A percentile compares a stretch with the other conserved stretches of the same genome.
phyloP scores from a whole-genome alignment of 2,888 invertebrate genomes.

The Philaethria dido region DNA sequence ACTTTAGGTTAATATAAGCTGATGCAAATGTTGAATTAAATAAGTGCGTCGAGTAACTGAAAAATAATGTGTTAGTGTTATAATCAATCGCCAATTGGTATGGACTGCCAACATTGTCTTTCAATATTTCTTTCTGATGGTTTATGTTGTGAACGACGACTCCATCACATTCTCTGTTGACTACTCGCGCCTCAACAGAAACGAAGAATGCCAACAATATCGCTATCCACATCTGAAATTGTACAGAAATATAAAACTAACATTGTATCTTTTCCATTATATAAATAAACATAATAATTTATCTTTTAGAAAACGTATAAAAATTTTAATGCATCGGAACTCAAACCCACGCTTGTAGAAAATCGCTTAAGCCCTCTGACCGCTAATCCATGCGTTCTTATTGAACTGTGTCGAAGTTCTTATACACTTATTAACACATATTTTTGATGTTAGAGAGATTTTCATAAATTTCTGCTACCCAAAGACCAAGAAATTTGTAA shows the following conservation, averaged over 20 bases:
- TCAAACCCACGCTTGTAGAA: background rate
- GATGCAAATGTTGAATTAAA: conserved; percentile 51
- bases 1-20: conserved; percentile 61
- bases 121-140: conserved; percentile 53
- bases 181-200: conserved; percentile 35
- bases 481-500: too few relatives aligned
- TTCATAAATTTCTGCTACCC: too few relatives aligned
- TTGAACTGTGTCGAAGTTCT: too few relatives aligned
- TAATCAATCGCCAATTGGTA: conserved; percentile 68
- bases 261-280: too few relatives aligned
- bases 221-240: conserved; percentile 45
- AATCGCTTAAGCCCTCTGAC: background rate
- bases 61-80: conserved; percentile 64
- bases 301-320: too few relatives aligned
- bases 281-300: too few relatives aligned
- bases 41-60: conserved; percentile 55
- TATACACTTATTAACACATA: too few relatives aligned
- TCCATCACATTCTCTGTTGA: conserved; percentile 47
- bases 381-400: too few relatives aligned
- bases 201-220: conserved; percentile 36
- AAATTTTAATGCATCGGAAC: too few relatives aligned
- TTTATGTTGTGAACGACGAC: conserved; percentile 45
- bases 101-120: conserved; percentile 52
- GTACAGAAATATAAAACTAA: conserved; percentile 25
- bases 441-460: too few relatives aligned